Evolutionary conservation across 2,888 invertebrate species (phyloP).

Genomic region (Geotrupes spiniger): DNA sequence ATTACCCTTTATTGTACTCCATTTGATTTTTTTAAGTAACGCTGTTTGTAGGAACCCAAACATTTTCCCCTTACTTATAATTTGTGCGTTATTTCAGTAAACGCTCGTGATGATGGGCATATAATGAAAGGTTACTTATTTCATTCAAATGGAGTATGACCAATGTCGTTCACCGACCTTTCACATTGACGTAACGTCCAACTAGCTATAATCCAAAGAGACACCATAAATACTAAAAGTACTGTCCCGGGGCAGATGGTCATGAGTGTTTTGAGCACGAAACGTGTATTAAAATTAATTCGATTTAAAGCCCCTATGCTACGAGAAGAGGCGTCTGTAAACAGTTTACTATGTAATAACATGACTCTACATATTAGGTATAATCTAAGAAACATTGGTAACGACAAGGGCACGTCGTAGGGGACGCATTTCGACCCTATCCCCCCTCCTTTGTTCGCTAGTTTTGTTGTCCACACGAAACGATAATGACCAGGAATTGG

Average conservation of each 20-base stretch:
- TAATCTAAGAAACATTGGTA: constrained; percentile 99
- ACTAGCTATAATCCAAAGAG: constrained; percentile 98
- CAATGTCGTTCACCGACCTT: constrained; percentile 63
- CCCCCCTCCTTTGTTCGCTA: constrained; percentile 80
- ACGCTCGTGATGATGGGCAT: constrained; percentile 8
- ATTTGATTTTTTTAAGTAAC: background rate
- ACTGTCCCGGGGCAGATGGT: constrained; percentile 99
- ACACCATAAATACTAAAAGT: constrained; percentile 98
- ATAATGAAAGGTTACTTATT: too few species aligned
- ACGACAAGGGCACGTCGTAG: constrained; percentile 93
- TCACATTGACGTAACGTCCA: constrained; percentile 99
- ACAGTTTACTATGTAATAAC: constrained; percentile 98
- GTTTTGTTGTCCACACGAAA: constrained; percentile 94
- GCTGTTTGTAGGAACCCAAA: too few species aligned
- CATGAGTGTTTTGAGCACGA: constrained; percentile 90
- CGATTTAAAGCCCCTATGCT: constrained; percentile 96
- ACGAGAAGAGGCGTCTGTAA: constrained; percentile 98
- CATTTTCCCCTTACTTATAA: too few species aligned
- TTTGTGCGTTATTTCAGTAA: too few species aligned
- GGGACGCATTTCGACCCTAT: constrained; percentile 71
- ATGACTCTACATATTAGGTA: constrained; percentile 99
- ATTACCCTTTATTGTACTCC: background rate
- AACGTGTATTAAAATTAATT: constrained; percentile 97
- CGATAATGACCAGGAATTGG: constrained; percentile 96
- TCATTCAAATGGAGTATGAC: too few species aligned